A percentile compares a stretch with the other conserved stretches of the same genome.
These are phyloP conservation scores for Melitaea athalia DNA, from an alignment of 2,888 invertebrate species.

Conservation along the genomic window DNA sequence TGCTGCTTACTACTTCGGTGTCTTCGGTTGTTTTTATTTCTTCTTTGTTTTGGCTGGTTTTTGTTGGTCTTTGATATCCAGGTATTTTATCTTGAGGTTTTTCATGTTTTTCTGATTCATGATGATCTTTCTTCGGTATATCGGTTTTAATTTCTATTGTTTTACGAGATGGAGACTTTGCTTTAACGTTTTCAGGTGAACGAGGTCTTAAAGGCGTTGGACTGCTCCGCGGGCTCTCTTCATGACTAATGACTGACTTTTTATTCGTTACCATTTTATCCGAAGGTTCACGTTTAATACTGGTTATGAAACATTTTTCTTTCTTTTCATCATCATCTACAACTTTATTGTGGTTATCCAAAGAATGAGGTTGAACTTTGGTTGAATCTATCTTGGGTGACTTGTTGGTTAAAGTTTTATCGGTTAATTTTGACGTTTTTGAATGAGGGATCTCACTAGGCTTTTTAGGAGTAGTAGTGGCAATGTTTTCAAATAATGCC, in stretches of 20 bases:
- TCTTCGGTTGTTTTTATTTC: conserved; percentile 63
- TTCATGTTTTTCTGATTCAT: conserved; percentile 50
- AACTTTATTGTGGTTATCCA: conserved; percentile 53
- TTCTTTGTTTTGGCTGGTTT: conserved; percentile 68
- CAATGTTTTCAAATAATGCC: conserved; percentile 86
- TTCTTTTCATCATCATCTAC: conserved; percentile 52
- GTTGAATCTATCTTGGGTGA: conserved; percentile 57
- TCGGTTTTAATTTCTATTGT: conserved; percentile 54
- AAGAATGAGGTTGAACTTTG: conserved; percentile 52
- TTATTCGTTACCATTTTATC: conserved; percentile 46
- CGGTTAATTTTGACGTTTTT: conserved; percentile 72
- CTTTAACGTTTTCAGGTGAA: conserved; percentile 55
- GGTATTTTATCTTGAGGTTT: conserved; percentile 59
- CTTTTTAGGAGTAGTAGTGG: conserved; percentile 61
- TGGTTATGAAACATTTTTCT: conserved; percentile 10
- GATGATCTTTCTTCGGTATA: conserved; percentile 51
- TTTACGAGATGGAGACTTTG: conserved; percentile 57
- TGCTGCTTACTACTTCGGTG: conserved; percentile 73
- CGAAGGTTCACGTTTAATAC: conserved; percentile 44
- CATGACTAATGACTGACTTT: conserved; percentile 37
- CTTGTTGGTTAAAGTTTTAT: conserved; percentile 74
- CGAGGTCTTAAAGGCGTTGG: conserved; percentile 51
- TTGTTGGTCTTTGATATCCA: conserved; percentile 66
- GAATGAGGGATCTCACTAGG: conserved; percentile 50
- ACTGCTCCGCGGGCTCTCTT: conserved; percentile 54